Base-by-base conservation (phyloP, 2,797 vertebrate genomes). In the Pelochelys cantorii region DNA sequence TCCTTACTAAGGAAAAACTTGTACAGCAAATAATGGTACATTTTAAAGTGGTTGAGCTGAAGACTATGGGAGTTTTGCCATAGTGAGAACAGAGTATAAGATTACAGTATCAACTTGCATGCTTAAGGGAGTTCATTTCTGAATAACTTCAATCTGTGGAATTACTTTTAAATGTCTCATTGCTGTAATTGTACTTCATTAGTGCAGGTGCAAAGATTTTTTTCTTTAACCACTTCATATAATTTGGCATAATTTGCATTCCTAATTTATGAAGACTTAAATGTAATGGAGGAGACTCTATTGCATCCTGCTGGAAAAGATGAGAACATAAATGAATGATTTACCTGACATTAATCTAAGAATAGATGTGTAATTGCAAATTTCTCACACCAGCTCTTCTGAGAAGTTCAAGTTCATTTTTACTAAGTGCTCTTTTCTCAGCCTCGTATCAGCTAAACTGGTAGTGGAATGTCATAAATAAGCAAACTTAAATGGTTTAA, bases 161-260 rank as follows among this genome's bases (percentile, higher is more conserved):
- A 95, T 87, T 88, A 93, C 86, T 96, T 97, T 90, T 89, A 93
- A 95, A 96, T 95, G 88, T 81, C 90, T 96, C 88, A 90, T 92
- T 92, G 91, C 90, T 95, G 87, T 96, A 95, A 97, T 95, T 95
- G 93, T 89, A 83, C n/a, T 92, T 93, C 87, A 92, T 94, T 89
- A 96, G 82, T 27, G 59, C 95, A 97, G 97, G 96, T 95, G 93
- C 93, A 94, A 65, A 80, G 89, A 90, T 88, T 96, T 92, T 53
- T 79, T 93, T 86, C 95, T 88, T 94, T 91, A 95, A 95, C 96
- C 92, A 86, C 81, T 89, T 84, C 68, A 84, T 90, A 79, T 94
- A 94, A 96, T 96, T 96, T 89, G 74, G 56, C 81, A 54, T 93
- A 95, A 95, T 92, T 96, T 88, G 93, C 20, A 83, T 87, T 94